Evolutionary conservation across 2,888 invertebrate genomes (phyloP).

Genomic region (Nomada fucata): DNA sequence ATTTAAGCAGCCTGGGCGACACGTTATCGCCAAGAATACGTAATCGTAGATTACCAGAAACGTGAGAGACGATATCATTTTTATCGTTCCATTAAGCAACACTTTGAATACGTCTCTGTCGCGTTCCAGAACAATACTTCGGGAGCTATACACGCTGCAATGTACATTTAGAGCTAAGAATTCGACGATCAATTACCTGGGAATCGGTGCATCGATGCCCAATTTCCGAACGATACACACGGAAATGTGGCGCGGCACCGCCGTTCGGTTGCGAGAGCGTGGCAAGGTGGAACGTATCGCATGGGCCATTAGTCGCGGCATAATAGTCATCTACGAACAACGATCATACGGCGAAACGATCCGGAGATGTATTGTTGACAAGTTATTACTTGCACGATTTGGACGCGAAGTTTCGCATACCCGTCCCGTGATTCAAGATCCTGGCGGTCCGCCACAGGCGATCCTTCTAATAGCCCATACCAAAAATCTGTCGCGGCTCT

Average conservation of each 20-base stretch:
- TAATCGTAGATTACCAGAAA: constrained; percentile 17
- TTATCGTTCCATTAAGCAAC: constrained; percentile 41
- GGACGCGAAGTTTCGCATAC: constrained; percentile 52
- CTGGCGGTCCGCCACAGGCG: constrained; percentile 54
- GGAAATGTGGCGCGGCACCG: constrained; percentile 27
- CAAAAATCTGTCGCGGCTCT: constrained; percentile 41
- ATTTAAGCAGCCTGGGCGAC: constrained; percentile 1
- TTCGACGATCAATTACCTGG: no score
- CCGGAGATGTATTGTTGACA: constrained; percentile 59
- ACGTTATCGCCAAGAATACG: constrained; percentile 2
- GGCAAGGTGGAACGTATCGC: constrained; percentile 51
- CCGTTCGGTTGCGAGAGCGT: constrained; percentile 28
- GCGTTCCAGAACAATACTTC: neutral
- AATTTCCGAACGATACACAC: neutral
- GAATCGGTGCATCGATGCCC: no score
- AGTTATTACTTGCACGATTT: constrained; percentile 66
- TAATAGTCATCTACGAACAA: constrained; percentile 28
- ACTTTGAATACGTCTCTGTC: neutral
- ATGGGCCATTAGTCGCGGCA: constrained; percentile 52
- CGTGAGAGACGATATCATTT: constrained; percentile 18
- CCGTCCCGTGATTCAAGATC: constrained; percentile 48
- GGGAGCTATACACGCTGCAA: neutral
- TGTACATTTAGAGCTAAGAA: neutral
- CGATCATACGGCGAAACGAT: constrained; percentile 48
- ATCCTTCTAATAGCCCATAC: constrained; percentile 47